Conservation (phyloP, 1,140 invertebrate species). For the Cydia strobilella region DNA sequence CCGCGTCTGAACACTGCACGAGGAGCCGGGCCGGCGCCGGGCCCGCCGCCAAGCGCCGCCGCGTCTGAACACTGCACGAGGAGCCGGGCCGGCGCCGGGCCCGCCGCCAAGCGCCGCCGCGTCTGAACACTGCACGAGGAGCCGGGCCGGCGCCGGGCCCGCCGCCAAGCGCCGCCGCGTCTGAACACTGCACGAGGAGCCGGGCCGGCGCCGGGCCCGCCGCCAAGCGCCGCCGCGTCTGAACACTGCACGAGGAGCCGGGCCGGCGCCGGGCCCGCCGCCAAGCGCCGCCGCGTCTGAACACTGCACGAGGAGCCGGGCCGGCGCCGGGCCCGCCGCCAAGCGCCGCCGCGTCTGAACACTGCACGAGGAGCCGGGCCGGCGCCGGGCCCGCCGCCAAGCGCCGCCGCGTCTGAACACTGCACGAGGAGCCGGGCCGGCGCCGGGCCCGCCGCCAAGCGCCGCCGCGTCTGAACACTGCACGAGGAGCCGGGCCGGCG, state of each 20-base stretch:
- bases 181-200: too few relatives aligned
- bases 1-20: slow-evolving; percentile 68
- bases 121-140: slow-evolving; percentile 71
- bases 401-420: slow-evolving; percentile 65
- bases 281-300: slow-evolving; percentile 68
- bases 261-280: slow-evolving; percentile 56
- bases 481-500: too few relatives aligned
- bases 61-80: slow-evolving; percentile 70
- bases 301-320: too few relatives aligned
- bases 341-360: slow-evolving; percentile 68
- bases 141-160: too few relatives aligned
- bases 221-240: slow-evolving; percentile 64
- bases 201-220: too few relatives aligned
- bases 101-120: slow-evolving; percentile 61
- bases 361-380: too few relatives aligned
- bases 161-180: slow-evolving; percentile 65
- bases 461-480: slow-evolving; percentile 67
- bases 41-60: slow-evolving; percentile 59
- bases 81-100: too few relatives aligned
- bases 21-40: too few relatives aligned
- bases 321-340: slow-evolving; percentile 56
- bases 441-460: slow-evolving; percentile 59
- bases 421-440: too few relatives aligned
- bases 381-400: slow-evolving; percentile 61
- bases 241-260: too few relatives aligned